Evolutionary conservation across 2,888 invertebrate species (phyloP), one percentile per base, ranked within the genome.

Genomic region (Erebia aethiops): DNA sequence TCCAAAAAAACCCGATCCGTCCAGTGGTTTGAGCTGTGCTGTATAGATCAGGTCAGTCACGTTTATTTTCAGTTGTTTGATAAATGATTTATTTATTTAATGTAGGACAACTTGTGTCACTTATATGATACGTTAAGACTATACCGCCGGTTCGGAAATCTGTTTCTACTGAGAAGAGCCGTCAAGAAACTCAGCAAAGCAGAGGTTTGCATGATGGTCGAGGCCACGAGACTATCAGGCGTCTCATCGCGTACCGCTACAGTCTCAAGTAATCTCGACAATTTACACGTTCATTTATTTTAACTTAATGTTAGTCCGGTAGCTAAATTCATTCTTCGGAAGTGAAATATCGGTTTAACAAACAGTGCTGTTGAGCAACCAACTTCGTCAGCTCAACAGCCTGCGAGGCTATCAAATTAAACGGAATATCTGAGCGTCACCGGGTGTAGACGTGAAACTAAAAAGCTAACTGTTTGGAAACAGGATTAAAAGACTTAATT

Each of bases 391-490:
- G 67, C 56, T 49, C 67, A 14, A 64, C 57, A 43, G 67, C 67
- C 67, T 56, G 58, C 58, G 64, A 26, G 71, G 58, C 58, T 60
- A 70, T 69, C 71, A 61, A 60, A 71, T 74, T 71, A 56, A 71
- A 64, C 56, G 61, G 60, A 67, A 67, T 74, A 64, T 71, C 66
- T 43, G 71, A 67, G 58, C 69, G 62, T 62, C 46, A 49, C 61
- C 65, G 41, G 18, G 49, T 67, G 63, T 16, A 68, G 16, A 54
- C 26, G 13, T 51, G 56, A 16, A 52, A 52, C 63, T 70, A 63
- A 73, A 73, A 69, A 66, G 62, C 58, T 35, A 72, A 71, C 69
- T 67, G 62, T 69, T 58, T 26, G 63, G 46, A 63, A 71, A 73
- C 66, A 67, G 63, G 52, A 64, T 43, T 69, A 63, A 71, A 71